These are phyloP conservation scores for Cephalophus harveyi DNA, from an alignment of 2,113 vertebrate species.

Conservation along the genomic window DNA sequence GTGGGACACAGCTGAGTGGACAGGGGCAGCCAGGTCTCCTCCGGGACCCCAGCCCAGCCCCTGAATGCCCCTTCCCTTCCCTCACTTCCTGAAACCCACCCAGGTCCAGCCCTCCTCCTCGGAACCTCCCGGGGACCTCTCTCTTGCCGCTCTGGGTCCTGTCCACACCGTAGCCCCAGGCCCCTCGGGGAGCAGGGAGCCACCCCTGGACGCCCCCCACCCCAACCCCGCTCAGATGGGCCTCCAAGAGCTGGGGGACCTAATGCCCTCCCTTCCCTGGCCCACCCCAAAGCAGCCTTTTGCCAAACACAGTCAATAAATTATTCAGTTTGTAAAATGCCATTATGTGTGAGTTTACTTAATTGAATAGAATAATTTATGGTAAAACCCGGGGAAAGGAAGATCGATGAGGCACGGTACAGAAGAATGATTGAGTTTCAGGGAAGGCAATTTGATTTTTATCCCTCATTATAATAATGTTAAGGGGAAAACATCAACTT, in stretches of 20 bases:
- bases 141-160: rapidly evolving
- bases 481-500: conserved; percentile 84
- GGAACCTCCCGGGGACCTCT: rapidly evolving
- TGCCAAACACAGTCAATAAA: conserved; percentile 85
- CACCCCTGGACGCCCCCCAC: rapidly evolving
- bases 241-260: rapidly evolving
- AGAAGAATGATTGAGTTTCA: conserved; percentile 83
- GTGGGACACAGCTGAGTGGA: background rate
- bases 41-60: background rate
- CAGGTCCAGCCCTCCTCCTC: background rate
- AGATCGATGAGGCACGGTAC: conserved; percentile 83
- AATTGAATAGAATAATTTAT: conserved; percentile 92
- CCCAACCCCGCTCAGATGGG: rapidly evolving
- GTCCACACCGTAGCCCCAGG: background rate
- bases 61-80: background rate
- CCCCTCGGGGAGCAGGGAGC: rapidly evolving
- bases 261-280: background rate
- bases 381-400: conserved; percentile 82
- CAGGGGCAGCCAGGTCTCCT: background rate
- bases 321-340: conserved; percentile 89
- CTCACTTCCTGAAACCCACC: background rate
- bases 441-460: conserved; percentile 85
- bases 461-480: conserved; percentile 89
- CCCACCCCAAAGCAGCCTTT: conserved; percentile 32
- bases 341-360: conserved; percentile 87